Evolutionary conservation across 2,888 invertebrate species (phyloP).

Genomic region (Coecobrya sp.): DNA sequence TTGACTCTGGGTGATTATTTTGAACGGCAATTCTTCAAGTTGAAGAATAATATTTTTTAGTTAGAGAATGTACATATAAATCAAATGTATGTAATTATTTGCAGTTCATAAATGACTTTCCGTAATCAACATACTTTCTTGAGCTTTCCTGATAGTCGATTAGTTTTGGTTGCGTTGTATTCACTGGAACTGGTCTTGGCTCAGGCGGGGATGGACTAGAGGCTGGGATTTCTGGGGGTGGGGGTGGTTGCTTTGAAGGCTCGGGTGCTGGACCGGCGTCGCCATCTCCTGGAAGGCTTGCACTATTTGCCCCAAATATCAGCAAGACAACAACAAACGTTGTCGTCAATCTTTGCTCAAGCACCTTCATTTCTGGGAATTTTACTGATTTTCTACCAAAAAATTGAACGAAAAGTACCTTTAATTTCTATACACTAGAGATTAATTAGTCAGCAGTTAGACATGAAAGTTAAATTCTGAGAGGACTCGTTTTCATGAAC

Average conservation of each 20-base stretch:
- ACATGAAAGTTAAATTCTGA: neutral
- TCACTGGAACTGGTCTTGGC: constrained; percentile 17
- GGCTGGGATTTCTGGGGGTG: neutral
- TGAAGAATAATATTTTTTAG: neutral
- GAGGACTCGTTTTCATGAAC: neutral
- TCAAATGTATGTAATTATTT: too few species aligned
- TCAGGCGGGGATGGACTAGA: neutral
- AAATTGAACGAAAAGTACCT: neutral
- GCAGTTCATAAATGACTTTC: neutral
- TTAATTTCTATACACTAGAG: neutral
- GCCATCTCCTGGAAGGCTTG: constrained; percentile 35
- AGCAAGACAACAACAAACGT: neutral
- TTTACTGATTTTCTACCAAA: too few species aligned
- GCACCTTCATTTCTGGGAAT: neutral
- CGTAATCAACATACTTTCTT: constrained; percentile 20
- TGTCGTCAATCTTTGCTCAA: neutral
- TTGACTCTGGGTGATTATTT: constrained; percentile 72
- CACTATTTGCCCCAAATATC: constrained; percentile 8
- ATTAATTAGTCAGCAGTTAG: neutral
- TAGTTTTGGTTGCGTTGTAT: constrained; percentile 67
- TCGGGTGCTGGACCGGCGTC: constrained; percentile 52
- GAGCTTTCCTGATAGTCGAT: constrained; percentile 73
- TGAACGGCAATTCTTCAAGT: constrained; percentile 40
- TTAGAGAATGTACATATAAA: neutral
- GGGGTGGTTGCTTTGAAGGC: neutral